Percentiles rank a stretch among this genome's conserved stretches.
phyloP scores from a whole-genome alignment of 92 coral and sea anemone species.

The Epizoanthus ramosus region DNA sequence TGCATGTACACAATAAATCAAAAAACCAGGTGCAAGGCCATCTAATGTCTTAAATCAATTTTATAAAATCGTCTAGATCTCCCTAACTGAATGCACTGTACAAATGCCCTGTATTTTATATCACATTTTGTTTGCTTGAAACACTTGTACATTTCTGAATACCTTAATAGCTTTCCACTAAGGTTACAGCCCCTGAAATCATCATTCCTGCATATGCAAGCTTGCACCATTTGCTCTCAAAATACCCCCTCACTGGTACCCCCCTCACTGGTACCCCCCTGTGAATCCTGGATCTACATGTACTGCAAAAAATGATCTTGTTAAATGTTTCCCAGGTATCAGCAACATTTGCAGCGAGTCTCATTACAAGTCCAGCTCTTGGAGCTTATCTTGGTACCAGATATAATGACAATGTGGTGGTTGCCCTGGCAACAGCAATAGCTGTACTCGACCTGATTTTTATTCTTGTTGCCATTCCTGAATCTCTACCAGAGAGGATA shows the following conservation, averaged over 20 bases:
- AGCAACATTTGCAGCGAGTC: slow-evolving; percentile 99
- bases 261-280: too few species aligned
- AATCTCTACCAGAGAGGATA: slow-evolving; percentile 95
- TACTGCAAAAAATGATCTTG: neutral
- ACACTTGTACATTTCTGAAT: too few species aligned
- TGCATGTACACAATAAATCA: too few species aligned
- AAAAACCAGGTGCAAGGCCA: too few species aligned
- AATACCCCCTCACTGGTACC: neutral
- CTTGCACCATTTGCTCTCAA: neutral
- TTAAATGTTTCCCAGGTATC: slow-evolving; percentile 79
- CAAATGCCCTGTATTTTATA: too few species aligned
- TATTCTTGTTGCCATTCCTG: slow-evolving; percentile 90
- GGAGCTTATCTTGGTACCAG: slow-evolving; percentile 83
- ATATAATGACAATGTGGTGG: slow-evolving; percentile 90
- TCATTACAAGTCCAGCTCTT: slow-evolving; percentile 94
- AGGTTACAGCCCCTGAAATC: too few species aligned
- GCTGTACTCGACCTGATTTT: slow-evolving; percentile 88
- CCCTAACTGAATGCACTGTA: too few species aligned
- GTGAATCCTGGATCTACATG: neutral
- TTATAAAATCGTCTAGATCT: too few species aligned
- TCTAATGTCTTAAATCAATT: too few species aligned
- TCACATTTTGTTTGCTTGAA: too few species aligned
- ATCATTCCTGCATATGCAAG: too few species aligned
- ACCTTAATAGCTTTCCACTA: too few species aligned
- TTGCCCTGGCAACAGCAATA: slow-evolving; percentile 94